Evolutionary conservation across 1,140 invertebrate species (phyloP).

Genomic region (Chironomus tepperi): DNA sequence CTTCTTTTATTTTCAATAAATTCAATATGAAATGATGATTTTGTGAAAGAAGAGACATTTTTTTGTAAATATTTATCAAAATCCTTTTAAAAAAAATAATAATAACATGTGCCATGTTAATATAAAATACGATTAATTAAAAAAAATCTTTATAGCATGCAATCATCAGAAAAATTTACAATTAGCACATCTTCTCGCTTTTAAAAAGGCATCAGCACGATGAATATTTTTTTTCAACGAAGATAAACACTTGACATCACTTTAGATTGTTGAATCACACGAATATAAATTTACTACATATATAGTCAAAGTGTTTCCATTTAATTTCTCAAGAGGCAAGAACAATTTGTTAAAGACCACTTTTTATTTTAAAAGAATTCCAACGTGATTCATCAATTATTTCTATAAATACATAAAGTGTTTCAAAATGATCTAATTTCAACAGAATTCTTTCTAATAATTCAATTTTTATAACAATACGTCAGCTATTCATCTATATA

Average conservation of each 20-base stretch:
- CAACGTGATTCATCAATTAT: not conserved
- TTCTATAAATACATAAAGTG: not conserved
- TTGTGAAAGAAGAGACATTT: not conserved
- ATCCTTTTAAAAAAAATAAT: too few relatives aligned
- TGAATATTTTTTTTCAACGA: too few relatives aligned
- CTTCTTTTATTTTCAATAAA: too few relatives aligned
- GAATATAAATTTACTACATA: too few relatives aligned
- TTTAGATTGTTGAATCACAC: not conserved
- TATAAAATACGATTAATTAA: too few relatives aligned
- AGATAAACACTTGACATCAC: not conserved
- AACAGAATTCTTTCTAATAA: not conserved
- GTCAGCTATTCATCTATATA: not conserved
- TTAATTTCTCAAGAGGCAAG: not conserved
- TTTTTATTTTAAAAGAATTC: not conserved
- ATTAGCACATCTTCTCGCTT: not conserved
- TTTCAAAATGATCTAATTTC: not conserved
- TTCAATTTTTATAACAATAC: constrained; percentile 9
- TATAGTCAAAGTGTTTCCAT: not conserved
- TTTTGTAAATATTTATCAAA: too few relatives aligned
- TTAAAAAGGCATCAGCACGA: too few relatives aligned
- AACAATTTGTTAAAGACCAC: not conserved
- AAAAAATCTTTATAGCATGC: too few relatives aligned
- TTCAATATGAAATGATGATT: not conserved
- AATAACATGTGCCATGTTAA: too few relatives aligned
- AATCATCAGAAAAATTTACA: not conserved